Base-by-base conservation (phyloP, 2,888 invertebrate genomes). In the Eupsilia transversa region DNA sequence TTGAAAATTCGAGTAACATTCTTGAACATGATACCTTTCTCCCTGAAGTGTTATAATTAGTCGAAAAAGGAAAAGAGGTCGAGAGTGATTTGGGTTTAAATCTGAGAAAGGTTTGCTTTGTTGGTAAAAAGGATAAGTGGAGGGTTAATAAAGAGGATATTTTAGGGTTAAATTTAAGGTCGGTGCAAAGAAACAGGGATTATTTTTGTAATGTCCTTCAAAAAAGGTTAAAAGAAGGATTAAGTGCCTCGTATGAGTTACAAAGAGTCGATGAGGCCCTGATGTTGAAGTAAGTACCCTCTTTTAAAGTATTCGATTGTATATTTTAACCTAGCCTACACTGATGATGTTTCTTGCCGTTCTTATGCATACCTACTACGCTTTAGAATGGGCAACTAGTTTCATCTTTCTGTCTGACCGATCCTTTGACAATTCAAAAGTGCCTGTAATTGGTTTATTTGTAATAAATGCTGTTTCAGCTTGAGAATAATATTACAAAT, bases 31-130 rank as follows among this genome's bases (percentile, higher is more conserved):
- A 56, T 52, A 56, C 41, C 41, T 35, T 41, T 56, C n/a, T 33
- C 27, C 49, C 33, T 49, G 4, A 78, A 79, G 71, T 75, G 35
- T 35, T 35, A 69, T 78, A 75, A 78, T 75, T 68, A 78, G 14
- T 43, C 35, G 12, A 33, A 79, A 75, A 60, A 38, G 52, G 38
- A 59, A 52, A 23, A 33, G 20, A 72, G 43, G 81, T 78, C 52
- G 66, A 63, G 61, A 35, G 56, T 49, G 74, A 61, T 74, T 66
- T 35, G 74, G 66, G 43, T 67, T 80, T 35, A 41, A 60, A 74
- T 38, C 66, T 52, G 49, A 57, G 49, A 30, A 78, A 52, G 43
- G 73, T 54, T 73, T 57, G 41, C 61, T 41, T 80, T 61, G 49
- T 38, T 17, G 61, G 23, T 61, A 27, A 46, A 72, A 80, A 30